Evolutionary conservation across 2,888 invertebrate genomes (phyloP), one percentile per base, ranked within the genome.

Genomic region (Nipponacmea schrenckii): DNA sequence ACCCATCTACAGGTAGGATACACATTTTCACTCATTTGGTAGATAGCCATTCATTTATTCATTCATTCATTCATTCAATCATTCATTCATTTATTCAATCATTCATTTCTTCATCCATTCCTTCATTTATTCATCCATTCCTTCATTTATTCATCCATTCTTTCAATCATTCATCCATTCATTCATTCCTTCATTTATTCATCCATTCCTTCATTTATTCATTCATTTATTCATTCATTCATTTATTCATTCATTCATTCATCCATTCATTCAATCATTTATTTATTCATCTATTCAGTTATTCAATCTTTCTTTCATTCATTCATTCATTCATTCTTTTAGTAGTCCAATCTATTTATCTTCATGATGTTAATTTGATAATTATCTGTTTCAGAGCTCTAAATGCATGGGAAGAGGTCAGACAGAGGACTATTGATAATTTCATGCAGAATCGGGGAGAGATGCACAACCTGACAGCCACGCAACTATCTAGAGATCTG

Each of bases 401-500:
- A 72, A 94, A 93, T 80, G 91, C 90, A 0, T 96, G 96, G 96
- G 93, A 94, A 74, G 92, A 91, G 27, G 92, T 93, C 0, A 91
- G 94, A 74, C 89, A 91, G 1, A 88, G 85, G 75, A 93, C 96
- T 0, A 91, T 96, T 65, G 91, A 93, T 44, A 94, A 93, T 83
- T 96, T 94, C 90, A 87, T 92, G 63, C 89, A 91, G 63, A 92
- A 94, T 77, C 92, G 92, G 83, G 89, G 91, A 65, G 91, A 92
- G 84, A 95, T 96, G 96, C 96, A 96, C 94, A 93, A 93, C 80
- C 93, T 95, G 0, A 92, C 93, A 17, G 93, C 93, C 0, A 92
- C 93, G 81, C 92, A 92, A 8, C 88, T 96, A 65, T 93, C 92
- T 76, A 94, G 94, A 89, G 95, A 95, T 88, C 91, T 96, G 24